phyloP scores from a whole-genome alignment of 2,797 vertebrate genomes.

The Choloepus didactylus region DNA sequence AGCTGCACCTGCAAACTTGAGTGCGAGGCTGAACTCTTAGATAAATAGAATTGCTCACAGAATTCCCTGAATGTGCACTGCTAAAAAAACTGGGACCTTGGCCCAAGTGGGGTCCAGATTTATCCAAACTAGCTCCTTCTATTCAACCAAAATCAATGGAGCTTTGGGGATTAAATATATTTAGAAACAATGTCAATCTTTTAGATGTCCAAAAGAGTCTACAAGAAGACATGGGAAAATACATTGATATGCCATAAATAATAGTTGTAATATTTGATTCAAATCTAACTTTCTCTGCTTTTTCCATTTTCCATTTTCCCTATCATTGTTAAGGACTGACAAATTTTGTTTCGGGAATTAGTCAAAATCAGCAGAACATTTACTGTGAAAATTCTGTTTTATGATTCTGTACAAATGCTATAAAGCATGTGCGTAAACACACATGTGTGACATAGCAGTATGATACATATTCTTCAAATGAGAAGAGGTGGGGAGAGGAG shows the following conservation, averaged over 20 bases:
- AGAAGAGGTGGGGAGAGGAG: background rate
- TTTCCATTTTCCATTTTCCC: background rate
- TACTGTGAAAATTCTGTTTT: background rate
- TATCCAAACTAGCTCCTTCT: slow-evolving; percentile 22
- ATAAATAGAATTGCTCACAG: slow-evolving; percentile 77
- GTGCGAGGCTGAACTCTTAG: slow-evolving; percentile 61
- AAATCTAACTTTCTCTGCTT: background rate
- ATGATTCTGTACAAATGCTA: background rate
- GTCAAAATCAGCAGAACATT: background rate
- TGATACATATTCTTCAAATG: background rate
- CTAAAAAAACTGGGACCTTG: slow-evolving; percentile 69
- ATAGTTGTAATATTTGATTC: background rate
- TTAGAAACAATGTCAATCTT: slow-evolving; percentile 59
- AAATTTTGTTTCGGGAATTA: background rate
- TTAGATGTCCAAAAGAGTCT: background rate
- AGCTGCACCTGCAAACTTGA: slow-evolving; percentile 79
- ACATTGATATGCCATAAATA: background rate
- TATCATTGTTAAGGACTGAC: background rate
- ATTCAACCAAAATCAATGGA: slow-evolving; percentile 43
- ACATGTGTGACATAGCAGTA: background rate
- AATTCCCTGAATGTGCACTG: slow-evolving; percentile 65
- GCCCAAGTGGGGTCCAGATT: slow-evolving; percentile 44
- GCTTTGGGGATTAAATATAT: slow-evolving; percentile 42
- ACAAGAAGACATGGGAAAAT: background rate
- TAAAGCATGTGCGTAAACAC: background rate